These are phyloP conservation scores for Corbicula japonica DNA, from an alignment of 2,888 invertebrate species.

Conservation along the genomic window DNA sequence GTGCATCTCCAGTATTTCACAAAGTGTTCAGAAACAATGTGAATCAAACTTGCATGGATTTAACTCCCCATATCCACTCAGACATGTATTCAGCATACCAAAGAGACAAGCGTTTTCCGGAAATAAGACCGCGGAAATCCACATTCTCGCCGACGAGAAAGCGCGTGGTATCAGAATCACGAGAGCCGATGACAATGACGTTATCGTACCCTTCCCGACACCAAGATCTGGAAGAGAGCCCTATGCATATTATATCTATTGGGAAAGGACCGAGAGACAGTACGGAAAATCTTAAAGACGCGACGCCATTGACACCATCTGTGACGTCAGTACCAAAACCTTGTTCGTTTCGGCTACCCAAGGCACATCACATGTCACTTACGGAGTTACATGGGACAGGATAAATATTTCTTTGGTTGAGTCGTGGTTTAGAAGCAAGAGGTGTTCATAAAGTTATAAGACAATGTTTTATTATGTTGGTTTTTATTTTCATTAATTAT, in stretches of 20 bases:
- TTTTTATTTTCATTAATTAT: too few species aligned
- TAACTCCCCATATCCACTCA: conserved; percentile 10
- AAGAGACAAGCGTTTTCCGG: conserved; percentile 55
- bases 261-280: conserved; percentile 21
- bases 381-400: conserved; percentile 48
- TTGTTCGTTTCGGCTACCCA: conserved; percentile 51
- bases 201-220: conserved; percentile 1
- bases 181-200: conserved; percentile 3
- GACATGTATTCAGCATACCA: conserved; percentile 51
- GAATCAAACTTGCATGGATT: conserved; percentile 7
- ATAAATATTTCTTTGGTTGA: neutral
- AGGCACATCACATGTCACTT: conserved; percentile 34
- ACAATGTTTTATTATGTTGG: too few species aligned
- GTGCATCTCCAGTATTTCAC: conserved; percentile 43
- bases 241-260: conserved; percentile 54
- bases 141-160: conserved; percentile 51
- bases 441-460: too few species aligned
- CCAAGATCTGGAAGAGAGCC: conserved; percentile 52
- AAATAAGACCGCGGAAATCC: conserved; percentile 44
- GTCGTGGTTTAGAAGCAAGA: neutral
- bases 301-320: neutral
- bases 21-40: conserved; percentile 34
- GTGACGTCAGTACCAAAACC: neutral
- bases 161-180: conserved; percentile 30
- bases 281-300: conserved; percentile 2